Evolutionary conservation across 1,140 invertebrate species (phyloP).

Genomic region (Chrysomallon squamiferum): DNA sequence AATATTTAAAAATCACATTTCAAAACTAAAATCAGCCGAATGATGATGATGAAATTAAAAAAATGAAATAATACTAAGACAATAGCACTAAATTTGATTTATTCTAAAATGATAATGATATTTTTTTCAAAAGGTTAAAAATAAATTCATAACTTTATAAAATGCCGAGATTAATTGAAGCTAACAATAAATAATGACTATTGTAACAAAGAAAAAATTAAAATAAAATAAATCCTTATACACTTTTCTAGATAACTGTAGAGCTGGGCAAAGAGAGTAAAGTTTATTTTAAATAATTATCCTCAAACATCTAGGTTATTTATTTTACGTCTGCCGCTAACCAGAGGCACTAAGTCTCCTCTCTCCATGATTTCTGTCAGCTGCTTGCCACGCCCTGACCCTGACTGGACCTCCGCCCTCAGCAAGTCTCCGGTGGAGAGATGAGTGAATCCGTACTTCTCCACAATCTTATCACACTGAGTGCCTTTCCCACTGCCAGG

Average conservation of each 20-base stretch:
- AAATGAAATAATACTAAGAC: background rate
- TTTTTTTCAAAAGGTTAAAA: too few relatives aligned
- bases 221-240: too few relatives aligned
- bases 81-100: background rate
- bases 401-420: conserved; percentile 62
- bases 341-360: conserved; percentile 80
- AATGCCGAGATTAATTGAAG: too few relatives aligned
- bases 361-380: conserved; percentile 74
- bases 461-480: conserved; percentile 63
- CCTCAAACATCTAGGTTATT: too few relatives aligned
- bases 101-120: background rate
- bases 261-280: too few relatives aligned
- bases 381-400: conserved; percentile 62
- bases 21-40: background rate
- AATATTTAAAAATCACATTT: background rate
- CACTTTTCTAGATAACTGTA: too few relatives aligned
- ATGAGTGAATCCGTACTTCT: conserved; percentile 64
- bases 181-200: too few relatives aligned
- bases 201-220: too few relatives aligned
- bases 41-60: background rate
- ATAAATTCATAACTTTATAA: too few relatives aligned
- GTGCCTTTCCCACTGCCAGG: conserved; percentile 66
- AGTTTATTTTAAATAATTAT: too few relatives aligned
- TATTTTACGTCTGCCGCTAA: conserved; percentile 32
- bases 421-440: conserved; percentile 64